Evolutionary conservation across 2,888 invertebrate species (phyloP).

Genomic region (Protophormia terraenovae): DNA sequence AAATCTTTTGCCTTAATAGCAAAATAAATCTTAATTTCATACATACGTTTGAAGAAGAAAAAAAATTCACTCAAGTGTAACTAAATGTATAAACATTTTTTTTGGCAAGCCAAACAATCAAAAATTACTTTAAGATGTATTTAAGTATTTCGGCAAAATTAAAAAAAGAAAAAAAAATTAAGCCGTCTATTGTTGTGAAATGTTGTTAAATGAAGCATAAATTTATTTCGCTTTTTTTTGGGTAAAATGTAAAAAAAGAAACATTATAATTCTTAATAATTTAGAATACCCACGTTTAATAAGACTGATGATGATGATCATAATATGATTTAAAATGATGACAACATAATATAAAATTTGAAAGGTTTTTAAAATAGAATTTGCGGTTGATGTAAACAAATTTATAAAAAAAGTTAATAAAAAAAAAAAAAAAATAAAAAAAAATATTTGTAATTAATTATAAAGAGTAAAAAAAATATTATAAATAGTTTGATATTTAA

Average conservation of each 20-base stretch:
- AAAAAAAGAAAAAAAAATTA: not conserved
- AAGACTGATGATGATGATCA: not conserved
- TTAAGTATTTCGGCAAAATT: not conserved
- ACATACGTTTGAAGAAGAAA: slow-evolving; percentile 8
- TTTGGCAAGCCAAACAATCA: not conserved
- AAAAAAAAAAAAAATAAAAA: too few species aligned
- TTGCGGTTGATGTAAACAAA: too few species aligned
- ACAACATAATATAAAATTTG: not conserved
- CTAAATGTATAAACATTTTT: not conserved
- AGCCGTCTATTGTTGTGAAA: slow-evolving; percentile 7
- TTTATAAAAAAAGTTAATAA: too few species aligned
- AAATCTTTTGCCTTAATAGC: slow-evolving; percentile 22
- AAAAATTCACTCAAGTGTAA: slow-evolving; percentile 47
- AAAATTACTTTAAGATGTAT: not conserved
- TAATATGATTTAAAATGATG: slow-evolving; percentile 16
- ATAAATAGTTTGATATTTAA: too few species aligned
- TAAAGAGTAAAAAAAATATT: too few species aligned
- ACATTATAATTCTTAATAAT: not conserved
- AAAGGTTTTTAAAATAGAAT: not conserved
- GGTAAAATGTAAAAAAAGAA: slow-evolving; percentile 8
- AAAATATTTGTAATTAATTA: too few species aligned
- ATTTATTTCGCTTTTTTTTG: not conserved
- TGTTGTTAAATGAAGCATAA: slow-evolving; percentile 13
- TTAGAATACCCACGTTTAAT: not conserved
- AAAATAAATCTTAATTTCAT: slow-evolving; percentile 29